Percentiles rank a stretch among this genome's conserved stretches.
Conservation (phyloP, 2,888 invertebrate species). For the Drosophila crucigera region DNA sequence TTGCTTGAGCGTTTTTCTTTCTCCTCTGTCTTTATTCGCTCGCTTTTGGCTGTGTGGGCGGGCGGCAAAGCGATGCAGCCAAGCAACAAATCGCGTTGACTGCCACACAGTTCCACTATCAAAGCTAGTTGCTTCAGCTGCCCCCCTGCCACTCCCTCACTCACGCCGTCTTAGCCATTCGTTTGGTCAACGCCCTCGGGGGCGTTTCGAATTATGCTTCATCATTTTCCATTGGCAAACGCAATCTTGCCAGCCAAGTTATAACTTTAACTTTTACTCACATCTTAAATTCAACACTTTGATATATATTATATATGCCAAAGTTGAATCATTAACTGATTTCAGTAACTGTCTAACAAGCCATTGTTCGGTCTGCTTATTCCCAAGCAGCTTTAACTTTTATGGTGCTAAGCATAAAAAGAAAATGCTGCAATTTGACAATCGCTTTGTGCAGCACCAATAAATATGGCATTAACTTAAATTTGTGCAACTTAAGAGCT, state of each 20-base stretch:
- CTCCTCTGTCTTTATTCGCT: slow-evolving; percentile 7
- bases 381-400: neutral
- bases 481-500: neutral
- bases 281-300: neutral
- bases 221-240: slow-evolving; percentile 63
- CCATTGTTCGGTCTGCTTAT: neutral
- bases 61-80: slow-evolving; percentile 45
- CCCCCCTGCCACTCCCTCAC: neutral
- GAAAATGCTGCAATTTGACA: slow-evolving; percentile 7
- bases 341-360: neutral
- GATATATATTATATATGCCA: neutral
- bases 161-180: slow-evolving; percentile 17
- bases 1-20: slow-evolving; percentile 50
- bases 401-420: slow-evolving; percentile 1
- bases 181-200: slow-evolving; percentile 68
- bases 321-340: neutral
- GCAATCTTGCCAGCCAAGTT: slow-evolving; percentile 12
- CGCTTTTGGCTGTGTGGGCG: slow-evolving; percentile 19
- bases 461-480: neutral
- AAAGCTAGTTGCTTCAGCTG: slow-evolving; percentile 21
- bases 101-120: slow-evolving; percentile 43
- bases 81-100: slow-evolving; percentile 78
- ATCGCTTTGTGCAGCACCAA: neutral
- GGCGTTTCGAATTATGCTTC: slow-evolving; percentile 68
- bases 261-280: neutral